Evolutionary conservation across 2,113 vertebrate species (phyloP), one percentile per base, ranked within the genome.

Genomic region (Cyanistes caeruleus): DNA sequence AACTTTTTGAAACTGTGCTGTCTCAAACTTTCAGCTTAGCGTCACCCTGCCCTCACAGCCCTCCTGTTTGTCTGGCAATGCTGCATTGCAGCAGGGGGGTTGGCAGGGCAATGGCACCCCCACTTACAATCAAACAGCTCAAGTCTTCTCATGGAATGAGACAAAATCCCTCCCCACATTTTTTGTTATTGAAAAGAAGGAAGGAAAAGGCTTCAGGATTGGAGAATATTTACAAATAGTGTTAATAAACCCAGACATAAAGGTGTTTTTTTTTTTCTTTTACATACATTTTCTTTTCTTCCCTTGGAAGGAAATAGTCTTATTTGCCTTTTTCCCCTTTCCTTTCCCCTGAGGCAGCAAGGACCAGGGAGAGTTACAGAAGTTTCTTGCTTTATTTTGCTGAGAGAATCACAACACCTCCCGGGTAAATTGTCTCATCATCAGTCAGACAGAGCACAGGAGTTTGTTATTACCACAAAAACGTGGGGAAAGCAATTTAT

Each of bases 361-460:
- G 78, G 74, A 76, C 84, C 62, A 85, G 55, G 22, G 78, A 87
- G 53, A 73, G 31, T 63, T 81, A 28, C 56, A 75, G 78, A 92
- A 87, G 80, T 79, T 91, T 87, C 67, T 78, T 85, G 59, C 72
- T 90, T 95, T 94, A 73, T 80, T 94, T 92, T 83, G 82, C 63
- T 78, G 35, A 82, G 74, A 88, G 59, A 90, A 85, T 59, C 46
- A 39, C 76, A 67, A 49, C 63, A 55, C 90, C 76, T 89, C 55
- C 63, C 72, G 95, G 92, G 92, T 94, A 95, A 87, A 96, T 74
- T 46, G 85, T 83, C 90, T 91, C 74, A 83, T 85, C 78, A 80
- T 65, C 84, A 85, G 78, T 77, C 89, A 80, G 63, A 43, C 63
- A 77, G 63, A 79, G 91, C 60, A 75, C 39, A 78, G 64, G 53